Evolutionary conservation across 2,888 invertebrate genomes (phyloP).

Genomic region (Pterostichus niger): DNA sequence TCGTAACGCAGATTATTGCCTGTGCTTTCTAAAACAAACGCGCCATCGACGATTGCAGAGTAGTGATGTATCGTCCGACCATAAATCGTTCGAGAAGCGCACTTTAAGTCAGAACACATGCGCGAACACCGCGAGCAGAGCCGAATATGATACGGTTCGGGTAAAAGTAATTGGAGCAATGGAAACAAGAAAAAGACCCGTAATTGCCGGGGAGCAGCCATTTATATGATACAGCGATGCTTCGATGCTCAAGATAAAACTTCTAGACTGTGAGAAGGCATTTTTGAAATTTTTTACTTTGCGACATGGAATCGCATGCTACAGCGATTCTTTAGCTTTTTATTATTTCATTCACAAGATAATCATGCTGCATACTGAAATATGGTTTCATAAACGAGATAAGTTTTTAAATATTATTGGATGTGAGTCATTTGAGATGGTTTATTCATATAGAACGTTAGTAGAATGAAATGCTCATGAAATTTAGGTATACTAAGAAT

Average conservation of each 20-base stretch:
- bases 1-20: constrained; percentile 63
- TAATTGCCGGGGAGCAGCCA: constrained; percentile 43
- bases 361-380: too few relatives aligned
- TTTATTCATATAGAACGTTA: too few relatives aligned
- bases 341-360: too few relatives aligned
- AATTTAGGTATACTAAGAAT: too few relatives aligned
- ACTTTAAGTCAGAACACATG: constrained; percentile 39
- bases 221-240: constrained; percentile 19
- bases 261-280: background rate
- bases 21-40: constrained; percentile 65
- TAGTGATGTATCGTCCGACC: constrained; percentile 58
- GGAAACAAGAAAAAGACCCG: constrained; percentile 53
- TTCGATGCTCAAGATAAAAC: background rate
- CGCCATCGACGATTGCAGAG: constrained; percentile 60
- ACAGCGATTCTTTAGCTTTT: too few relatives aligned
- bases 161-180: constrained; percentile 65
- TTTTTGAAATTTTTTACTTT: constrained; percentile 5
- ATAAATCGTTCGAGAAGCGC: constrained; percentile 52
- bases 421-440: too few relatives aligned
- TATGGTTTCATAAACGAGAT: too few relatives aligned
- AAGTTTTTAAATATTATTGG: too few relatives aligned
- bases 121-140: background rate
- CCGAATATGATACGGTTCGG: constrained; percentile 60
- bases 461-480: too few relatives aligned
- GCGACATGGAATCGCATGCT: too few relatives aligned